A percentile compares a stretch with the other conserved stretches of the same genome.
Evolutionary conservation across 2,888 invertebrate species (phyloP).

Genomic region (Meta bourneti): DNA sequence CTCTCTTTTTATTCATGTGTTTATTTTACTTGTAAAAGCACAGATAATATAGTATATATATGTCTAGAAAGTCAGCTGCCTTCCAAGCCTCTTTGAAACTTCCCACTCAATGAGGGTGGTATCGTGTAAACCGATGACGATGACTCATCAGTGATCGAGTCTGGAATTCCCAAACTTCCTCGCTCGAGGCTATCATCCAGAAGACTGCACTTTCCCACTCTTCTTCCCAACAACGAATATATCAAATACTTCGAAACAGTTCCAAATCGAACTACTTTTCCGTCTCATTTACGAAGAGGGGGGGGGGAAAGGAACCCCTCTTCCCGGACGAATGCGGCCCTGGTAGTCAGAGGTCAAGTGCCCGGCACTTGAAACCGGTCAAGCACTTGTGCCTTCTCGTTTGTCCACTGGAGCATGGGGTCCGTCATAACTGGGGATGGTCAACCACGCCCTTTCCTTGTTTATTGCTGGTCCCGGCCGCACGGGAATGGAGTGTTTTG

Average conservation of each 20-base stretch:
- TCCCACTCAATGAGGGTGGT: too few species aligned
- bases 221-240: background rate
- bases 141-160: too few species aligned
- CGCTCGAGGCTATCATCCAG: background rate
- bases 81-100: too few species aligned
- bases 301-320: background rate
- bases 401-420: conserved; percentile 8
- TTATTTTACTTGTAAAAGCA: too few species aligned
- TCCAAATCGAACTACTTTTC: conserved; percentile 2
- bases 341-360: conserved; percentile 10
- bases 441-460: conserved; percentile 36
- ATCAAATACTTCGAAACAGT: conserved; percentile 30
- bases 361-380: background rate
- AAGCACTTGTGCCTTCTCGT: conserved; percentile 10
- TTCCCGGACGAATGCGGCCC: background rate
- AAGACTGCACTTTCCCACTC: background rate
- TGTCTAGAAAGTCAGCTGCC: too few species aligned
- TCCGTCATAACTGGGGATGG: conserved; percentile 28
- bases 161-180: background rate
- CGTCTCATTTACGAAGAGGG: conserved; percentile 22
- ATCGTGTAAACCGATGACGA: too few species aligned
- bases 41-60: too few species aligned
- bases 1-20: too few species aligned
- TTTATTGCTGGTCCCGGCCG: conserved; percentile 27
- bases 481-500: background rate